Percentiles rank a stretch among this genome's conserved stretches.
Evolutionary conservation across 2,888 invertebrate genomes (phyloP).

Genomic region (Sycophila texana): DNA sequence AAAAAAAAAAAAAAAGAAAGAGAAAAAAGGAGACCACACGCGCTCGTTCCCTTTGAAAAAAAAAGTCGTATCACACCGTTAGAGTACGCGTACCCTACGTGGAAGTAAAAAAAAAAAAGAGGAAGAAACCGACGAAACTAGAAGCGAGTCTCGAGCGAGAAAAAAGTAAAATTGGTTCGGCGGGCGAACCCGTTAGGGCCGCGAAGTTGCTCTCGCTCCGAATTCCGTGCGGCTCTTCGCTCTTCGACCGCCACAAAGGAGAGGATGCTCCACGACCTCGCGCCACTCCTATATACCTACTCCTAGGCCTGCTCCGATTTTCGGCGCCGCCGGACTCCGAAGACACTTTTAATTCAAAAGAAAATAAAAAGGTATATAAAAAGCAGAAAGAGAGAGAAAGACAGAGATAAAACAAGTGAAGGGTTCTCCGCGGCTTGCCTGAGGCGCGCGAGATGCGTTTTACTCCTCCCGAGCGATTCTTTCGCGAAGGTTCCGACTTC

Average conservation of each 20-base stretch:
- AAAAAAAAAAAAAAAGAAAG: conserved; percentile 1
- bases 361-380: not conserved
- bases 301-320: not conserved
- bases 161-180: conserved; percentile 53
- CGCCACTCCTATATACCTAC: not conserved
- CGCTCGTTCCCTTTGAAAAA: not conserved
- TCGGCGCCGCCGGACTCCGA: not conserved
- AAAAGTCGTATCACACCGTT: conserved; percentile 45
- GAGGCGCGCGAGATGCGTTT: conserved; percentile 6
- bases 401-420: not conserved
- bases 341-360: no score
- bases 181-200: conserved; percentile 38
- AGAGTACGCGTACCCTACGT: conserved; percentile 22
- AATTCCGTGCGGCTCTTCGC: conserved; percentile 33
- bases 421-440: not conserved
- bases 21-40: not conserved
- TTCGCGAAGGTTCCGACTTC: not conserved
- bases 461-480: not conserved
- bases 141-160: conserved; percentile 7
- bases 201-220: conserved; percentile 32
- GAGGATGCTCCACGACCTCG: not conserved
- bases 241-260: not conserved
- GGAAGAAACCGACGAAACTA: conserved; percentile 34
- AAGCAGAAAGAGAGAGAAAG: not conserved
- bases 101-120: conserved; percentile 39